A percentile compares a stretch with the other conserved stretches of the same genome.
These are phyloP conservation scores for Blastomussa wellsi DNA, from an alignment of 92 coral and sea anemone species.

Conservation along the genomic window DNA sequence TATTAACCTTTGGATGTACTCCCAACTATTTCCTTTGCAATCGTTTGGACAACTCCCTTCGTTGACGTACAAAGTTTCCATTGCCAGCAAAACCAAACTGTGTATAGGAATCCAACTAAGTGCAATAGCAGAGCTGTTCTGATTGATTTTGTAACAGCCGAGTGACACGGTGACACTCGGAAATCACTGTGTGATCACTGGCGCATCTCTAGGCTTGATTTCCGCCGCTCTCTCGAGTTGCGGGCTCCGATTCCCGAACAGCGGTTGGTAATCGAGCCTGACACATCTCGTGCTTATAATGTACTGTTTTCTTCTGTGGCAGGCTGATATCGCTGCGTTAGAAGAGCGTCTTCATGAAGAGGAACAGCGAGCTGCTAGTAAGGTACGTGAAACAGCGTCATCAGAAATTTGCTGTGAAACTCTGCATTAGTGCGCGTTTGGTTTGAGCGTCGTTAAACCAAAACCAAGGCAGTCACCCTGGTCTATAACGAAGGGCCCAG, in stretches of 20 bases:
- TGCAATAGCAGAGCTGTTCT: neutral
- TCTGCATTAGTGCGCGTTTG: neutral
- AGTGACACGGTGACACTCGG: neutral
- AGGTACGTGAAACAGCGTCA: constrained; percentile 63
- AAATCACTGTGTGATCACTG: neutral
- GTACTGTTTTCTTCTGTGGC: neutral
- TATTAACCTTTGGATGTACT: neutral
- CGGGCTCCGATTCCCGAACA: no score
- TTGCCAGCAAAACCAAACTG: neutral
- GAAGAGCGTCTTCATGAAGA: constrained; percentile 94
- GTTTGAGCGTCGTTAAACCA: no score
- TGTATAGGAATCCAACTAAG: neutral
- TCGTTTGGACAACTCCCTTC: neutral
- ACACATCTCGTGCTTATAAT: neutral
- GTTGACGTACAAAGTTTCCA: neutral
- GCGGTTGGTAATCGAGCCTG: no score
- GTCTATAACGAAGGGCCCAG: no score
- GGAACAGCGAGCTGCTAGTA: constrained; percentile 78
- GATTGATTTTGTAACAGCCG: neutral
- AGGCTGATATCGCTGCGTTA: constrained; percentile 92
- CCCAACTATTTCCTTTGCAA: neutral
- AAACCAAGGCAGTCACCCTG: no score
- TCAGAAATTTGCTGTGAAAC: neutral
- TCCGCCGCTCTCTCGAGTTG: no score
- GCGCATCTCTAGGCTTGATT: no score